These are phyloP conservation scores for Dendrolimus punctatus DNA, from an alignment of 1,140 invertebrate genomes.

Conservation along the genomic window DNA sequence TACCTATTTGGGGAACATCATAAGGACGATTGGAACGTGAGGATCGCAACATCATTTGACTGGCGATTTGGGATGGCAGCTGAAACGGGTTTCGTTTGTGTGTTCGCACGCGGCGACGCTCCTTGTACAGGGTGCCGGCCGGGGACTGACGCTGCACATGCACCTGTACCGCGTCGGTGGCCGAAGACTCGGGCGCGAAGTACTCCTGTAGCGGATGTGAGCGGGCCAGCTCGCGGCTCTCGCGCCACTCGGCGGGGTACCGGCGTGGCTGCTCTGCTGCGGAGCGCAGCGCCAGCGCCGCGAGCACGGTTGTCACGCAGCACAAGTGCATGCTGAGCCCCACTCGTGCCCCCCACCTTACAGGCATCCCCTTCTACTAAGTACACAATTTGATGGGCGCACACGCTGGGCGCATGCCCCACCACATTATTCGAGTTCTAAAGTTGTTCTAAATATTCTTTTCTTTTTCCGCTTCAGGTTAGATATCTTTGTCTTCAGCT, in stretches of 20 bases:
- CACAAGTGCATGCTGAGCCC: conserved; percentile 51
- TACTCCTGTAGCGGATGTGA: conserved; percentile 46
- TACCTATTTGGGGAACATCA: conserved; percentile 65
- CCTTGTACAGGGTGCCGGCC: conserved; percentile 31
- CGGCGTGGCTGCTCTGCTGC: conserved; percentile 50
- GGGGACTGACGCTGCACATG: conserved; percentile 25
- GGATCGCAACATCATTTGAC: conserved; percentile 63
- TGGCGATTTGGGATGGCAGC: conserved; percentile 50
- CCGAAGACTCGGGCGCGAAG: conserved; percentile 37
- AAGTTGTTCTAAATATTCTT: conserved; percentile 15
- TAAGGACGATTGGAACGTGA: conserved; percentile 57
- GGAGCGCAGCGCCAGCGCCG: conserved; percentile 54
- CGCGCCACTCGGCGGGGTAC: conserved; percentile 44
- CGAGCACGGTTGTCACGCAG: conserved; percentile 50
- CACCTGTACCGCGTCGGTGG: conserved; percentile 16
- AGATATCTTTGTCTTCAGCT: conserved; percentile 11
- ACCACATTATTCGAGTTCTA: conserved; percentile 55
- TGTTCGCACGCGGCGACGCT: conserved; percentile 41
- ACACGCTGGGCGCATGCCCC: conserved; percentile 48
- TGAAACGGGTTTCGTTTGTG: conserved; percentile 46
- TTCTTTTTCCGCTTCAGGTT: conserved; percentile 27
- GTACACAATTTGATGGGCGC: conserved; percentile 40
- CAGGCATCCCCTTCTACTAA: conserved; percentile 52
- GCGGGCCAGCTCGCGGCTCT: conserved; percentile 37
- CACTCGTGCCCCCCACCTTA: conserved; percentile 42